Base-by-base conservation (phyloP, 2,797 vertebrate genomes). In the Dromococcyx pavoninus region DNA sequence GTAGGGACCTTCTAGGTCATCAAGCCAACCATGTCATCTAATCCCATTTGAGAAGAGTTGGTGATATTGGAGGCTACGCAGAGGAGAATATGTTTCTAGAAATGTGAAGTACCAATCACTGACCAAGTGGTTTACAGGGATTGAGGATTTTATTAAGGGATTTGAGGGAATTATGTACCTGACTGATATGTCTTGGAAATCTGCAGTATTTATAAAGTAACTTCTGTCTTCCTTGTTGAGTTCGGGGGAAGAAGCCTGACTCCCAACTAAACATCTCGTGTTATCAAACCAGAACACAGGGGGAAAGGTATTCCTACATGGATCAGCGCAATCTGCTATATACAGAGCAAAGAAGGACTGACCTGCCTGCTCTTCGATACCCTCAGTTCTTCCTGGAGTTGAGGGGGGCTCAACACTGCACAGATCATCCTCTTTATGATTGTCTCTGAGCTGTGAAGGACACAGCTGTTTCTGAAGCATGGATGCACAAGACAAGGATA, bases 1-100 rank as follows among this genome's bases (percentile, higher is more conserved):
- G 95, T 96, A 91, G 94, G 80, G 88, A 95, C 91, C 94, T 96
- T 94, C 86, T 86, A 81, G 91, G 94, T 96, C 93, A 86, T 78
- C 94, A 91, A 96, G 88, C 66, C 89, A 94, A 84, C 73, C 90
- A 88, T 94, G 94, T 86, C 91, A 84, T 28, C 69, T 82, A 94
- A 93, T 94, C 94, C 91, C 76, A 28, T 88, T 86, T 93, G 81
- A 95, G 87, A 92, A 82, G 87, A 84, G 64, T 1, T 17, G 82
- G 88, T 93, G 87, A 88, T 95, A 76, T 78, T 93, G 92, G 66
- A 87, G 46, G 54, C 8, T 56, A 33, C 93, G 33, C 10, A 54
- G 37, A 48, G 61, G 72, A 89, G 86, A 94, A 94, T 91, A 77
- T 48, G 43, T 14, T 91, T 35, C 39, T 81, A 81, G 91, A 78